phyloP scores from a whole-genome alignment of 1,140 invertebrate genomes.

The Pissodes strobi region DNA sequence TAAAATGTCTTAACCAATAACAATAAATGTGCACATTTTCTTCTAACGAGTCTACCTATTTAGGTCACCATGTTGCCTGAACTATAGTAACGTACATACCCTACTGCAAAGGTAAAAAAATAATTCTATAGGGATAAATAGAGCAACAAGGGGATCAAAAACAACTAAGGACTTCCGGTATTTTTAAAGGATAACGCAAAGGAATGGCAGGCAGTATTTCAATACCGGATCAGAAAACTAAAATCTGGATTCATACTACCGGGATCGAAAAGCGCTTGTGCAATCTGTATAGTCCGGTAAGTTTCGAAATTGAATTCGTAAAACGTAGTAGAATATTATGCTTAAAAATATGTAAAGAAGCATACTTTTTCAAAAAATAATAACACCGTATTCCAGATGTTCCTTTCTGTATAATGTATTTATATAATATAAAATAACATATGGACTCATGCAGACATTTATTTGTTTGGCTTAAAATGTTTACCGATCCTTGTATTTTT shows the following conservation, averaged over 20 bases:
- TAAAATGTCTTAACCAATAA: neutral
- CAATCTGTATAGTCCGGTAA: constrained; percentile 14
- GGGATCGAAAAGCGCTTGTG: constrained; percentile 15
- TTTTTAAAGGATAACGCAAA: constrained; percentile 15
- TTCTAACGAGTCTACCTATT: neutral
- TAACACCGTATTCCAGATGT: too few species aligned
- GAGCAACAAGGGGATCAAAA: neutral
- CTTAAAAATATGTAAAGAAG: too few species aligned
- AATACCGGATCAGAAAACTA: constrained; percentile 22
- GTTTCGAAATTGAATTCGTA: too few species aligned
- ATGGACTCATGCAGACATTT: too few species aligned
- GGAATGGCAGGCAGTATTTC: constrained; percentile 23
- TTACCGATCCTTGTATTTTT: too few species aligned
- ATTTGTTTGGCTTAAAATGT: too few species aligned
- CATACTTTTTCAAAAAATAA: too few species aligned
- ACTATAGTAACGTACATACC: too few species aligned
- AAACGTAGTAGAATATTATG: too few species aligned
- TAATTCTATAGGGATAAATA: neutral
- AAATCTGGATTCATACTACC: constrained; percentile 23
- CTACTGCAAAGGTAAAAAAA: neutral
- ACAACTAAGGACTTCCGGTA: constrained; percentile 2
- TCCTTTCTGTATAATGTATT: too few species aligned
- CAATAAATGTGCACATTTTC: neutral
- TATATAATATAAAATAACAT: too few species aligned
- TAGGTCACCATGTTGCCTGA: constrained; percentile 32